Percentiles rank a stretch among this genome's conserved stretches.
phyloP scores from a whole-genome alignment of 2,888 invertebrate genomes.

The Stegana nigrithorax region DNA sequence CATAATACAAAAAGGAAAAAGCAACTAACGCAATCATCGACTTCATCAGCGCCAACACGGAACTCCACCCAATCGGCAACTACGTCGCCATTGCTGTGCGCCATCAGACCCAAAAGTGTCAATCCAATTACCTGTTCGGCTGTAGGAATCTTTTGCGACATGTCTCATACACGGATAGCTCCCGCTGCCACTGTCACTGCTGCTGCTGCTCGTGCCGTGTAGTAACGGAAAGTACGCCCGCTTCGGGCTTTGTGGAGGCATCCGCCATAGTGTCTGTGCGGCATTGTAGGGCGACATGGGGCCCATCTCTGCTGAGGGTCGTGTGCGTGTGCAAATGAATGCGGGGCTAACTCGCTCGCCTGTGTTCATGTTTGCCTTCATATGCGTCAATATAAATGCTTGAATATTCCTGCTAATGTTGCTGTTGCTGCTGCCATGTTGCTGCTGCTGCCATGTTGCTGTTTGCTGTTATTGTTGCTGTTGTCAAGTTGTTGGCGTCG shows the following conservation, averaged over 20 bases:
- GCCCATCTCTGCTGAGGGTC: too few relatives aligned
- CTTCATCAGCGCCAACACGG: constrained; percentile 50
- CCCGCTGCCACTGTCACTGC: too few relatives aligned
- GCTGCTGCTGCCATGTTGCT: constrained; percentile 34
- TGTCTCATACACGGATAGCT: constrained; percentile 52
- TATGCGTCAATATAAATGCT: constrained; percentile 6
- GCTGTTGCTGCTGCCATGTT: constrained; percentile 28
- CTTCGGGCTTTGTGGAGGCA: too few relatives aligned
- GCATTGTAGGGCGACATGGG: too few relatives aligned
- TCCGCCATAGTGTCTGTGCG: too few relatives aligned
- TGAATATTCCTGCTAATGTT: constrained; percentile 1
- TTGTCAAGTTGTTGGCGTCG: too few relatives aligned
- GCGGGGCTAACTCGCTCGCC: neutral
- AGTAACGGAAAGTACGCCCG: too few relatives aligned
- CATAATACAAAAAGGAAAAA: constrained; percentile 25
- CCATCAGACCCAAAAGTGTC: constrained; percentile 61
- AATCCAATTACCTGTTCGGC: constrained; percentile 66
- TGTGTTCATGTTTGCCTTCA: constrained; percentile 1
- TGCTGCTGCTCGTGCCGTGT: too few relatives aligned
- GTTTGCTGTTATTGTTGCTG: constrained; percentile 37
- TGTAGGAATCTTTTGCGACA: constrained; percentile 63
- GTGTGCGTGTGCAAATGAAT: neutral
- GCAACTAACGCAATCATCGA: constrained; percentile 60
- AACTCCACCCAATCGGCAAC: constrained; percentile 24
- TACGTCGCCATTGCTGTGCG: constrained; percentile 24